Percentiles rank a stretch among this genome's conserved stretches.
Conservation (phyloP, 2,113 vertebrate species). For the Ptychochromis oligacanthus region DNA sequence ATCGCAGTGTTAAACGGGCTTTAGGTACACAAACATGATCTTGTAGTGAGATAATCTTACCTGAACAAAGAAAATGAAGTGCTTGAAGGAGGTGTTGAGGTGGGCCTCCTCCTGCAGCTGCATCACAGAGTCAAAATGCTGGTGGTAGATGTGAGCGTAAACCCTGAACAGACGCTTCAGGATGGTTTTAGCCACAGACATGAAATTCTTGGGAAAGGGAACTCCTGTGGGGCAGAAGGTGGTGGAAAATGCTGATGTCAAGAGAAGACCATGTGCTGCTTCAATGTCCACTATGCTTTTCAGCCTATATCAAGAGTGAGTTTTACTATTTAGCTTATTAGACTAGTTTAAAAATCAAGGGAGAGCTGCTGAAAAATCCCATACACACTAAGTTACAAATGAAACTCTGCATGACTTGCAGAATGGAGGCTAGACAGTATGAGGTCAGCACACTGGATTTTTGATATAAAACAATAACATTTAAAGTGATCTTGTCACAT, state of each 20-base stretch:
- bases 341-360: not conserved
- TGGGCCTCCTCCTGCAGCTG: slow-evolving; percentile 97
- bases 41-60: slow-evolving; percentile 60
- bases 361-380: not conserved
- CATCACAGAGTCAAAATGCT: slow-evolving; percentile 97
- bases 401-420: not conserved
- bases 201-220: slow-evolving; percentile 97
- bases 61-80: slow-evolving; percentile 99
- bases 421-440: no score
- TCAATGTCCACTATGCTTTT: not conserved
- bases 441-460: no score
- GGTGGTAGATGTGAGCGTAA: slow-evolving; percentile 97
- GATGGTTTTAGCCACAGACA: slow-evolving; percentile 97
- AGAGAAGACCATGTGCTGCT: not conserved
- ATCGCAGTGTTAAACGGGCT: not conserved
- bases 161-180: slow-evolving; percentile 95
- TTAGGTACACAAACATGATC: not conserved
- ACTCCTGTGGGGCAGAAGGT: slow-evolving; percentile 80
- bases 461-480: not conserved
- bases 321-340: not conserved
- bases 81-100: slow-evolving; percentile 98
- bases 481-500: not conserved
- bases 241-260: slow-evolving; percentile 16
- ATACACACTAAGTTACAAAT: not conserved
- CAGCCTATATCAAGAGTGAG: not conserved